Evolutionary conservation across 2,113 vertebrate genomes (phyloP), one percentile per base, ranked within the genome.

Genomic region (Hemiprocne comata): DNA sequence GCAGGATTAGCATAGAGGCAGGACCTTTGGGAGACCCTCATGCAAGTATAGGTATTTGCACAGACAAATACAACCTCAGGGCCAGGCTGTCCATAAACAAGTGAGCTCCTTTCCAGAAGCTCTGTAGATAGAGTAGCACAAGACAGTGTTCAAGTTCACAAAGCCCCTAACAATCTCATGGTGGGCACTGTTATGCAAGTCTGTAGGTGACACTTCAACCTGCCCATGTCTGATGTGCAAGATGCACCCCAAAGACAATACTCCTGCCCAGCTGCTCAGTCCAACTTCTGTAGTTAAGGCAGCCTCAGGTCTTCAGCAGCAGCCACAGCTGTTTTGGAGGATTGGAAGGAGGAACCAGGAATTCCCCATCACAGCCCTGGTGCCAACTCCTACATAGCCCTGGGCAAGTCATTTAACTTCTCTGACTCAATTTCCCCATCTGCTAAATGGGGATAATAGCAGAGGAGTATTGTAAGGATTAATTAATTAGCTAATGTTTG

Each of bases 401-500:
- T 46, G 40, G 85, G 85, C 81, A 84, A 92, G 81, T 87, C 66
- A 42, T 85, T 95, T 88, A 93, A 73, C 72, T 89, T 91, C 77
- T 88, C 85, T 90, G 94, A 89, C 83, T 95, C 69, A 77, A 83
- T 95, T 96, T 94, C 93, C 93, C 96, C 78, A 75, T 71, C 79
- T 82, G 89, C 46, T 97, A 93, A 94, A 87, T 28, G 40, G 75
- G 90, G 80, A 79, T 89, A 95, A 78, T 64, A 95, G 91, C 91
- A 94, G 85, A 85, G 46, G 64, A 94, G 90, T 64, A 92, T 95
- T 96, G 84, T 75, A 69, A 93, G 85, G 92, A 95, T 77, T 93
- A 84, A 97, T 97, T 96, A 93, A 89, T 95, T 95, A 91, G 80
- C 76, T 89, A 78, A 96, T 92, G 92, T 95, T 88, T 89, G 69